Conservation (phyloP, 2,113 vertebrate genomes). For the Mungos mungo region DNA sequence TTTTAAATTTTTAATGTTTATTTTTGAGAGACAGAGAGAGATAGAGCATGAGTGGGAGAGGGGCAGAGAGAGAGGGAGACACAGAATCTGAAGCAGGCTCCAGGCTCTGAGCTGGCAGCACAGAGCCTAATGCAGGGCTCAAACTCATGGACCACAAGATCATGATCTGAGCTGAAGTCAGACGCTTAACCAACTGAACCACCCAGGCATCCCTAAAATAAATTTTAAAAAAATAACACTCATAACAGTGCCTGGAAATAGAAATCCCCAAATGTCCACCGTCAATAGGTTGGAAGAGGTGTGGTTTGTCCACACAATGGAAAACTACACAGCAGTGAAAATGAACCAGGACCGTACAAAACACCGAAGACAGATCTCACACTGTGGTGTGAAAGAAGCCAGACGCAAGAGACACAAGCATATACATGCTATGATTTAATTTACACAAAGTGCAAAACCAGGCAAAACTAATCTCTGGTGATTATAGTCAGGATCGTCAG, state of each 20-base stretch:
- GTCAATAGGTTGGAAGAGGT: neutral
- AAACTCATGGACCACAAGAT: too few species aligned
- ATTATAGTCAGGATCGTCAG: neutral
- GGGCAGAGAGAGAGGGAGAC: too few species aligned
- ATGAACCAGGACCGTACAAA: neutral
- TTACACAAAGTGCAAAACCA: neutral
- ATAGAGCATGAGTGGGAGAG: too few species aligned
- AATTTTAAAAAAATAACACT: neutral
- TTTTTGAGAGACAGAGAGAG: too few species aligned
- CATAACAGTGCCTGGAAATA: neutral
- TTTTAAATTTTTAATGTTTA: too few species aligned
- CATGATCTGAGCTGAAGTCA: too few species aligned
- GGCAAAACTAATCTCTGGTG: neutral
- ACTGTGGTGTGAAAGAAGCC: neutral
- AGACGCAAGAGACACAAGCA: neutral
- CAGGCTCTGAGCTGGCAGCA: too few species aligned
- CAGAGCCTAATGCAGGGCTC: too few species aligned
- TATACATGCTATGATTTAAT: neutral
- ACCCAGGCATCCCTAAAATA: too few species aligned
- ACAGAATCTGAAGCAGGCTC: too few species aligned
- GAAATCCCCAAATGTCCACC: neutral
- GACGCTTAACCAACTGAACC: too few species aligned
- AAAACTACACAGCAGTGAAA: neutral
- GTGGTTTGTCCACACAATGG: neutral
- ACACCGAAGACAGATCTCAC: neutral